Conservation (phyloP, 2,888 invertebrate genomes). For the Ommatoiulus sabulosus region DNA sequence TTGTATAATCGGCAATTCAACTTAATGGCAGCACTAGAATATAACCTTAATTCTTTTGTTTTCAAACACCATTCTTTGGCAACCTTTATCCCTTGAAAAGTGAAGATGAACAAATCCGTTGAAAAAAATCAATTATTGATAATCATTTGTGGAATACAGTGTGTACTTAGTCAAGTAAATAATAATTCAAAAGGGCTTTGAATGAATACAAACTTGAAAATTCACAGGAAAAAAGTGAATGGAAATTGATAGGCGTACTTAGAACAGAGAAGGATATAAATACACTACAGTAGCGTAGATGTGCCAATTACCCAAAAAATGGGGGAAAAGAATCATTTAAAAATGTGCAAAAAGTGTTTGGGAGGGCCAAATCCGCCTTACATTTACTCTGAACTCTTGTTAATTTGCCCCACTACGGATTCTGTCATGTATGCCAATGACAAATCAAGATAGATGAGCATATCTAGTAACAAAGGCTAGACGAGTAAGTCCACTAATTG, state of each 20-base stretch:
- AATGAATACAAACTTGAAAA: neutral
- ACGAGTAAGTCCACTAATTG: conserved; percentile 35
- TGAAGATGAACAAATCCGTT: neutral
- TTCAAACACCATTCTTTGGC: neutral
- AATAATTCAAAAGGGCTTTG: too few relatives aligned
- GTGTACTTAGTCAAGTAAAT: too few relatives aligned
- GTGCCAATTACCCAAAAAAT: too few relatives aligned
- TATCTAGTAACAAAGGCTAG: conserved; percentile 45
- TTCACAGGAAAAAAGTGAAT: neutral
- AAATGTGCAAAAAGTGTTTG: conserved; percentile 18
- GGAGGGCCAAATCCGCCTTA: conserved; percentile 38
- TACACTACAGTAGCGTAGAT: neutral
- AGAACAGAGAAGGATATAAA: neutral
- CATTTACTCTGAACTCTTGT: conserved; percentile 48
- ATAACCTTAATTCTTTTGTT: neutral
- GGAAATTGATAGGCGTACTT: neutral
- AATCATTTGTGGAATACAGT: neutral
- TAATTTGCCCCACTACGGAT: conserved; percentile 32
- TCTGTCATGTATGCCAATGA: conserved; percentile 43
- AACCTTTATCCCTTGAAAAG: neutral
- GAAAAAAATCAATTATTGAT: neutral
- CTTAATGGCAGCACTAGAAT: too few relatives aligned
- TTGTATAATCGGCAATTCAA: too few relatives aligned
- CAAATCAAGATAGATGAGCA: conserved; percentile 53
- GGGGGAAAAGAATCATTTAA: neutral